These are phyloP conservation scores for Pyrrhosoma nymphula DNA, from an alignment of 2,888 invertebrate species.

Conservation along the genomic window DNA sequence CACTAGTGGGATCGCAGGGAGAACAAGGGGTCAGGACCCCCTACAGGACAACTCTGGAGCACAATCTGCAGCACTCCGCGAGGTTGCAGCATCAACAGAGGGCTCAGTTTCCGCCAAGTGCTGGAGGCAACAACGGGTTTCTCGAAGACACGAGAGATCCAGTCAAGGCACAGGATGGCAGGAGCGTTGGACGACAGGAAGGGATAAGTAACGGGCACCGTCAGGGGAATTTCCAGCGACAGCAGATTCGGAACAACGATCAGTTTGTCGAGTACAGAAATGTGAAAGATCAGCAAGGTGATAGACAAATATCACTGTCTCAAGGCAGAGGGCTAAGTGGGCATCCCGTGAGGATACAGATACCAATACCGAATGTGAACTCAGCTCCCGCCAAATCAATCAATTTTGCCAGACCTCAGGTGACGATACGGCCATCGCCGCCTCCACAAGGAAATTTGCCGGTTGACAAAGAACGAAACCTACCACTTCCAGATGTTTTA, in stretches of 20 bases:
- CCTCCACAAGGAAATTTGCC: not conserved
- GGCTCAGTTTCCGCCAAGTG: not conserved
- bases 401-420: not conserved
- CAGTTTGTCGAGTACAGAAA: not conserved
- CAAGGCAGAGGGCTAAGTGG: not conserved
- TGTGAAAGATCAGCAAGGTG: not conserved
- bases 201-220: not conserved
- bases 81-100: not conserved
- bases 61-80: not conserved
- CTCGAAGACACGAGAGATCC: not conserved
- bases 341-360: constrained; percentile 51
- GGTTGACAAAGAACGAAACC: too few species aligned
- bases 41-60: not conserved
- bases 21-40: not conserved
- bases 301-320: not conserved
- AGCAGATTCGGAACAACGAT: not conserved
- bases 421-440: not conserved
- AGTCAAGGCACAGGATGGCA: not conserved
- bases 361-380: constrained; percentile 46
- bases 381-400: constrained; percentile 25
- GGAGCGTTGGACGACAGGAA: not conserved
- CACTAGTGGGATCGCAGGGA: not conserved
- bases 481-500: not conserved
- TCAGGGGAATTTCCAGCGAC: not conserved
- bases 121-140: not conserved